Conservation (phyloP, 2,113 vertebrate genomes). For the Spea bombifrons region DNA sequence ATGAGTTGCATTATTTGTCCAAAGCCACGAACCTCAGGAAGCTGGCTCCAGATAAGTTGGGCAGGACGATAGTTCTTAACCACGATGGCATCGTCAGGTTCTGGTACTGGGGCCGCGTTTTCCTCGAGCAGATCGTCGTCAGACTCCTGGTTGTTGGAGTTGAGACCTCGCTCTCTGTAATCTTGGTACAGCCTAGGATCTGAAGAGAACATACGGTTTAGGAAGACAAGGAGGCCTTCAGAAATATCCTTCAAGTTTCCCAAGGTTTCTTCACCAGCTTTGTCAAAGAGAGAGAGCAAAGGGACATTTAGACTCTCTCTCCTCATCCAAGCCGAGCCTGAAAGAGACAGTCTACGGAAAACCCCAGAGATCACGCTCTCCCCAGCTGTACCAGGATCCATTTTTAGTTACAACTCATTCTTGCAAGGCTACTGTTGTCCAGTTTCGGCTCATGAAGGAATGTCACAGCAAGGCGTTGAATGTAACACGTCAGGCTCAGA, state of each 20-base stretch:
- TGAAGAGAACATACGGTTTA: slow-evolving; percentile 45
- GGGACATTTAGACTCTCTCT: not conserved
- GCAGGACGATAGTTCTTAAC: slow-evolving; percentile 81
- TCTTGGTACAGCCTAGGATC: slow-evolving; percentile 90
- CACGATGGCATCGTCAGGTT: slow-evolving; percentile 70
- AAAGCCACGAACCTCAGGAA: slow-evolving; percentile 74
- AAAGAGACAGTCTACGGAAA: not conserved
- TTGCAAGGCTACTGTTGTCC: not conserved
- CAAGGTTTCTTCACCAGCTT: slow-evolving; percentile 1
- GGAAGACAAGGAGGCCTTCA: not conserved
- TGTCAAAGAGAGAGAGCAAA: not conserved
- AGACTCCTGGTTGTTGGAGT: slow-evolving; percentile 71
- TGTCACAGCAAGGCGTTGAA: slow-evolving; percentile 37
- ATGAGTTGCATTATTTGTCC: too few relatives aligned
- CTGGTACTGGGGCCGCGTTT: slow-evolving; percentile 57
- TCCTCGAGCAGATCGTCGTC: slow-evolving; percentile 76
- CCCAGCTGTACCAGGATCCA: not conserved
- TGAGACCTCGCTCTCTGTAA: slow-evolving; percentile 86
- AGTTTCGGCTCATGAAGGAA: not conserved
- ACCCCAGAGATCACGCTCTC: not conserved
- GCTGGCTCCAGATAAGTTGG: slow-evolving; percentile 90
- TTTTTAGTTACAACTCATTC: not conserved
- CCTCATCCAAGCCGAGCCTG: not conserved
- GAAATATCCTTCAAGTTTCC: fast-evolving
- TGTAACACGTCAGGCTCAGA: slow-evolving; percentile 40